These are phyloP conservation scores for Lissocephala sabroskyi DNA, from an alignment of 2,888 invertebrate species.

Conservation along the genomic window DNA sequence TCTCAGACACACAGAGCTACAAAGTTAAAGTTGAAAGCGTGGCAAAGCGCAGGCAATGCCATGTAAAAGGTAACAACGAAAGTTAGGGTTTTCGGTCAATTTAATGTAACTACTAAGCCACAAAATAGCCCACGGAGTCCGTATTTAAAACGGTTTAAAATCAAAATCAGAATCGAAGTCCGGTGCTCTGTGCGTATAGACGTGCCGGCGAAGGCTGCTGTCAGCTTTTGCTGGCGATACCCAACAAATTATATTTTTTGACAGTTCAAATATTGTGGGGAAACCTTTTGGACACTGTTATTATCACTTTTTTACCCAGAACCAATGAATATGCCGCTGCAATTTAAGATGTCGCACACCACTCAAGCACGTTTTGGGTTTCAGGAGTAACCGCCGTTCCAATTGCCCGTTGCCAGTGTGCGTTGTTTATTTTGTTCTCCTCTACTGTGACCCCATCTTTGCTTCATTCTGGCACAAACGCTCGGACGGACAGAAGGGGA, in stretches of 20 bases:
- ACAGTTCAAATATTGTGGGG: slow-evolving; percentile 24
- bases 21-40: background rate
- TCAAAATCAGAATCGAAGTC: background rate
- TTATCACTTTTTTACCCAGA: slow-evolving; percentile 6
- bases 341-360: slow-evolving; percentile 38
- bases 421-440: background rate
- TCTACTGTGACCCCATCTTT: slow-evolving; percentile 1
- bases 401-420: slow-evolving; percentile 22
- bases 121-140: too few relatives aligned
- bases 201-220: too few relatives aligned
- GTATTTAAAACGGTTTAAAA: background rate
- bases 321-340: too few relatives aligned
- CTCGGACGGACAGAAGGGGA: background rate
- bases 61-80: too few relatives aligned
- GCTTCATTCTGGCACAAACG: slow-evolving; percentile 37
- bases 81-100: too few relatives aligned
- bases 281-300: slow-evolving; percentile 36
- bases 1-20: background rate
- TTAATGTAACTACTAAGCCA: too few relatives aligned
- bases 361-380: slow-evolving; percentile 45
- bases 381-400: slow-evolving; percentile 25
- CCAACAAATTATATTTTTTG: slow-evolving; percentile 47
- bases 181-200: too few relatives aligned
- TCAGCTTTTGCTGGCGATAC: background rate
- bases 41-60: too few relatives aligned